A percentile compares a stretch with the other conserved stretches of the same genome.
Evolutionary conservation across 2,113 vertebrate genomes (phyloP).

Genomic region (Corvus moneduloides): DNA sequence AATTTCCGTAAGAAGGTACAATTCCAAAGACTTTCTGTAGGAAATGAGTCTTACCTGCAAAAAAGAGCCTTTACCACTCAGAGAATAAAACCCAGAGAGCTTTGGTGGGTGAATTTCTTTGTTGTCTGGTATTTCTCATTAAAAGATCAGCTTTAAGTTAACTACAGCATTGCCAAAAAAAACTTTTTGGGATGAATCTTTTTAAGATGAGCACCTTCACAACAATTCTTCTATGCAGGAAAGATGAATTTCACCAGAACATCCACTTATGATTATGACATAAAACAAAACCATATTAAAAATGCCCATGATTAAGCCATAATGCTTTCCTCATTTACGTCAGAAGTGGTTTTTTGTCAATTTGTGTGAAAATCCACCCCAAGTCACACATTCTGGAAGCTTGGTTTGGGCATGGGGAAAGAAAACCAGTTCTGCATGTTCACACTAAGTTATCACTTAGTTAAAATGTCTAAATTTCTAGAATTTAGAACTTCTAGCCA

Average conservation of each 20-base stretch:
- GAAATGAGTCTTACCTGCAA: not conserved
- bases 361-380: not conserved
- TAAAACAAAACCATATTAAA: not conserved
- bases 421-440: not conserved
- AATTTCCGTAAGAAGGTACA: not conserved
- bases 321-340: not conserved
- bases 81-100: not conserved
- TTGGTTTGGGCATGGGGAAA: not conserved
- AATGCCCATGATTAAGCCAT: not conserved
- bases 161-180: not conserved
- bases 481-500: not conserved
- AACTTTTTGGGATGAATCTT: not conserved
- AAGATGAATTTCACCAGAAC: not conserved
- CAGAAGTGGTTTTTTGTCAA: not conserved
- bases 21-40: not conserved
- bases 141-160: slow-evolving; percentile 5
- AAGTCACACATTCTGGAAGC: not conserved
- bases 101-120: not conserved
- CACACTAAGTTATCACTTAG: not conserved
- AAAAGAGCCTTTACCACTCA: not conserved
- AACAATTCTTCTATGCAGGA: not conserved
- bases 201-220: not conserved
- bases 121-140: not conserved
- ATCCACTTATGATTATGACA: not conserved
- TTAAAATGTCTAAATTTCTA: not conserved